These are phyloP conservation scores for Mus minutoides DNA, from an alignment of 2,797 vertebrate species.

Conservation along the genomic window DNA sequence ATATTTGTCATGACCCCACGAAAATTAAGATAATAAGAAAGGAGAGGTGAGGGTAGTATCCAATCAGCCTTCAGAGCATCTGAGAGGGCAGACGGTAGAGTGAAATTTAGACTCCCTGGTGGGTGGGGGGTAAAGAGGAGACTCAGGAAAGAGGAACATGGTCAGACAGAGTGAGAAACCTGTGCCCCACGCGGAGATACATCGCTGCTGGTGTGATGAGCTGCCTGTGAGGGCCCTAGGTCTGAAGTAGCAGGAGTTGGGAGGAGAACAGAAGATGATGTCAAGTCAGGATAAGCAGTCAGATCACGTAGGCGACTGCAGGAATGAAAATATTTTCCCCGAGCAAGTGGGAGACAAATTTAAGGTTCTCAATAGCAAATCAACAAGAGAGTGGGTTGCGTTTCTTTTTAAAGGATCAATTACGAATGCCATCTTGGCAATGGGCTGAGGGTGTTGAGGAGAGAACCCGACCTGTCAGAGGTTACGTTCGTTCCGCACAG, in stretches of 20 bases:
- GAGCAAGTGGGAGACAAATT: not conserved
- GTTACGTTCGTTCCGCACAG: fast-evolving
- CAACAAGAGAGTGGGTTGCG: not conserved
- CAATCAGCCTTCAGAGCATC: not conserved
- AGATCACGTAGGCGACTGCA: not conserved
- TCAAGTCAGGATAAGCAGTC: not conserved
- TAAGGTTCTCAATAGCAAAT: not conserved
- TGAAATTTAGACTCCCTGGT: not conserved
- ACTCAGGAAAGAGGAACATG: not conserved
- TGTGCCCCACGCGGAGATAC: not conserved
- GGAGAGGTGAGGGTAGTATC: not conserved
- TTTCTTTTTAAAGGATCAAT: not conserved
- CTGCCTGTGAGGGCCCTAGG: no score
- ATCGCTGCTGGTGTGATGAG: not conserved
- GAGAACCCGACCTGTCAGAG: not conserved
- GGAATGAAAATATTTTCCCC: not conserved
- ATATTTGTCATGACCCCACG: not conserved
- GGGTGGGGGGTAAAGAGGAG: not conserved
- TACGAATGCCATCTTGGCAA: not conserved
- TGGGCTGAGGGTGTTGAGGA: not conserved
- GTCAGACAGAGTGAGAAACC: not conserved
- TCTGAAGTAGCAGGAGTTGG: not conserved
- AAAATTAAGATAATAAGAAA: constrained; percentile 37
- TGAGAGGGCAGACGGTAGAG: not conserved
- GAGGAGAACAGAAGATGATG: not conserved